These are phyloP conservation scores for Channa argus DNA, from an alignment of 2,113 vertebrate genomes.

Conservation along the genomic window DNA sequence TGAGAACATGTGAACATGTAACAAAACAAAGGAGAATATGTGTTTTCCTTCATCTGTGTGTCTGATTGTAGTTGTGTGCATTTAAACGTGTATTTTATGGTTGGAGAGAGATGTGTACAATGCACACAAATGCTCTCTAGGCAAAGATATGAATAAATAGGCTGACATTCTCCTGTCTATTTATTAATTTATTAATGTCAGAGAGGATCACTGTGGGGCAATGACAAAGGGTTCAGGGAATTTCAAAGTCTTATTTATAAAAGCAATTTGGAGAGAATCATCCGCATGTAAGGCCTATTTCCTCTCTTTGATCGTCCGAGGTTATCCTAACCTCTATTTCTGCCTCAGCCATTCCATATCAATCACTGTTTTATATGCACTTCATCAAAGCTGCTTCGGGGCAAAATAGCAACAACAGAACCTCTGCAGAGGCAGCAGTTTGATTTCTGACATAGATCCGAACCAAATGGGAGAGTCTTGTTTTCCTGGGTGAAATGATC, in stretches of 20 bases:
- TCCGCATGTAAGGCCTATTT: slow-evolving; percentile 12
- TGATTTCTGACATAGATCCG: slow-evolving; percentile 55
- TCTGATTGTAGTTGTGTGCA: slow-evolving; percentile 13
- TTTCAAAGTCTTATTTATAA: slow-evolving; percentile 50
- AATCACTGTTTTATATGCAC: slow-evolving; percentile 47
- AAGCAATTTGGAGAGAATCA: slow-evolving; percentile 50
- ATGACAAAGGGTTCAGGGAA: slow-evolving; percentile 44
- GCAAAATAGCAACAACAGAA: slow-evolving; percentile 37
- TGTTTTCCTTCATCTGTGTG: neutral
- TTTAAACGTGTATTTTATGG: slow-evolving; percentile 8
- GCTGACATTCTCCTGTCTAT: slow-evolving; percentile 59
- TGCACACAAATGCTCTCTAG: slow-evolving; percentile 32
- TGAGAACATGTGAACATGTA: neutral
- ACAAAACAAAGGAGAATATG: neutral
- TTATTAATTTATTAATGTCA: slow-evolving; percentile 76
- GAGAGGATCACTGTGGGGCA: slow-evolving; percentile 32
- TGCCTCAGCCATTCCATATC: slow-evolving; percentile 31
- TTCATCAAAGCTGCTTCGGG: slow-evolving; percentile 45
- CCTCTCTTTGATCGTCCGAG: slow-evolving; percentile 50
- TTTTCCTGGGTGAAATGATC: slow-evolving; percentile 48
- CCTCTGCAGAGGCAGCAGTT: slow-evolving; percentile 18
- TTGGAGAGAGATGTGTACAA: neutral
- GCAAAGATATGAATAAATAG: slow-evolving; percentile 63
- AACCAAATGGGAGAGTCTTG: slow-evolving; percentile 31
- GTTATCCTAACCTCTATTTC: slow-evolving; percentile 31